Evolutionary conservation across 2,888 invertebrate genomes (phyloP).

Genomic region (Xylocampa areola): DNA sequence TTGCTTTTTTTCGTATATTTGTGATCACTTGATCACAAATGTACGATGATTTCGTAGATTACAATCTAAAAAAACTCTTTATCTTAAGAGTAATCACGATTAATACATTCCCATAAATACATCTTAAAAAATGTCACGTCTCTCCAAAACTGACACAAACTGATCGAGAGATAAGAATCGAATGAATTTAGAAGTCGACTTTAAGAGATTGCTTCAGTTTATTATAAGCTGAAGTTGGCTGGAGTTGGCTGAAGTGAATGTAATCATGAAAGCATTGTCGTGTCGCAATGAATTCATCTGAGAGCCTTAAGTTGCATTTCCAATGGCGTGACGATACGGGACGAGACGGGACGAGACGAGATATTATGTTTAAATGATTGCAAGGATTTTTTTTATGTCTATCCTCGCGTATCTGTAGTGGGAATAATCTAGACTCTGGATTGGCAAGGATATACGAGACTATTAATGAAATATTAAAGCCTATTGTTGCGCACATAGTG

Average conservation of each 20-base stretch:
- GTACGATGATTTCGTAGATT: too few relatives aligned
- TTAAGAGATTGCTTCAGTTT: slow-evolving; percentile 59
- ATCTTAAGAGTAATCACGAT: not conserved
- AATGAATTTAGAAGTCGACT: slow-evolving; percentile 48
- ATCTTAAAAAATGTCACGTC: slow-evolving; percentile 5
- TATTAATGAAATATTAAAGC: too few relatives aligned
- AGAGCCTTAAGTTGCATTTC: slow-evolving; percentile 24
- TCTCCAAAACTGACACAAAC: slow-evolving; percentile 36
- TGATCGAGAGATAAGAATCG: slow-evolving; percentile 61
- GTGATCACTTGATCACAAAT: too few relatives aligned
- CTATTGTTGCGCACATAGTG: too few relatives aligned
- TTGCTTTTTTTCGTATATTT: too few relatives aligned
- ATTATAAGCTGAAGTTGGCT: slow-evolving; percentile 50
- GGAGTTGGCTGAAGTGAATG: slow-evolving; percentile 35
- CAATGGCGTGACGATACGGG: too few relatives aligned
- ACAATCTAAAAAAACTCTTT: not conserved
- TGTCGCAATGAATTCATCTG: slow-evolving; percentile 62
- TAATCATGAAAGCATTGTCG: slow-evolving; percentile 79
- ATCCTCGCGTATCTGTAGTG: too few relatives aligned
- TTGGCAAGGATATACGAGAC: too few relatives aligned
- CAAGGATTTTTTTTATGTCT: too few relatives aligned
- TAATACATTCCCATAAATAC: slow-evolving; percentile 26
- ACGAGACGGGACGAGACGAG: too few relatives aligned
- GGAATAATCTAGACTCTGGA: too few relatives aligned
- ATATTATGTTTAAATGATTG: too few relatives aligned